These are phyloP conservation scores for Brachyalestes nurse DNA, from an alignment of 2,797 vertebrate genomes.

Conservation along the genomic window DNA sequence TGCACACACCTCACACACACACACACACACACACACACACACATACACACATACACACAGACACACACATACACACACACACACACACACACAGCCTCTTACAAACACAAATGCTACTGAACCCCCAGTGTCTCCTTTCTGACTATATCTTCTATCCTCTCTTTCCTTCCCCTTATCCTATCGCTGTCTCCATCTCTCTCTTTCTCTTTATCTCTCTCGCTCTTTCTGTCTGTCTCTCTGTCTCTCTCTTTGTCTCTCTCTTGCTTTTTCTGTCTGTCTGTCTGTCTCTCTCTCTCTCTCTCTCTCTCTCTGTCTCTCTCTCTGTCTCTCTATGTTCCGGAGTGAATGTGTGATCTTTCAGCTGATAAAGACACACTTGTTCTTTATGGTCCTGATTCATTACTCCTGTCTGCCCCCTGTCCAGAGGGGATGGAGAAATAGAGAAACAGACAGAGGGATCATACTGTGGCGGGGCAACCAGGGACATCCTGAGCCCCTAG, in stretches of 20 bases:
- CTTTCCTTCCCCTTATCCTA: no score
- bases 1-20: no score
- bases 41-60: no score
- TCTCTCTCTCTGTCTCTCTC: background rate
- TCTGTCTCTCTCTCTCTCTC: background rate
- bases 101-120: no score
- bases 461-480: background rate
- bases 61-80: no score
- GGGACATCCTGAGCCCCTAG: background rate
- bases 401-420: background rate
- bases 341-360: background rate
- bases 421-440: background rate
- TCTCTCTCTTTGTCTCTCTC: no score
- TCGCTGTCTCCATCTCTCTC: no score
- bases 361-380: constrained; percentile 8
- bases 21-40: no score
- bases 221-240: background rate
- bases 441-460: background rate
- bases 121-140: no score
- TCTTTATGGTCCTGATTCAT: constrained; percentile 10
- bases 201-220: no score
- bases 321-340: background rate
- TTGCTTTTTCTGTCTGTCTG: background rate
- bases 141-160: no score
- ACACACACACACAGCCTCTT: no score